Evolutionary conservation across 2,113 vertebrate genomes (phyloP).

Genomic region (Psophia crepitans): DNA sequence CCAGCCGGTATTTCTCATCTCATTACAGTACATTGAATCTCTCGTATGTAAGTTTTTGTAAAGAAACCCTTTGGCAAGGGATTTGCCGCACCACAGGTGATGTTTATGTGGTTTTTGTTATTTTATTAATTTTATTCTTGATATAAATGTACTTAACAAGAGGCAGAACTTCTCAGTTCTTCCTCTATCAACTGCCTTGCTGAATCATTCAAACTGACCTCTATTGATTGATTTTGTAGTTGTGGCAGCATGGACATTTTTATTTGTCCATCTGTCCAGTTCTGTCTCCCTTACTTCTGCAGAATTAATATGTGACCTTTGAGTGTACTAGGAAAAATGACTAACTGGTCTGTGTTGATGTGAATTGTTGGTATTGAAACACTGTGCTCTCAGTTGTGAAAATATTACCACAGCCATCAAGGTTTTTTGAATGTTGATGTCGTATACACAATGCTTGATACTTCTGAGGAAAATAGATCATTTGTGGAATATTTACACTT

Average conservation of each 20-base stretch:
- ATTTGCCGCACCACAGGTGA: background rate
- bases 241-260: background rate
- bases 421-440: background rate
- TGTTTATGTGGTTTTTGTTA: background rate
- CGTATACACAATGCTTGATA: background rate
- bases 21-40: background rate
- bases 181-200: background rate
- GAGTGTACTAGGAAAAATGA: background rate
- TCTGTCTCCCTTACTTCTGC: background rate
- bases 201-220: background rate
- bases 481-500: background rate
- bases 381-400: background rate
- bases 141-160: background rate
- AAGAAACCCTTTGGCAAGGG: background rate
- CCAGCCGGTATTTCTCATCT: background rate
- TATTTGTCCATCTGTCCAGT: background rate
- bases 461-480: background rate
- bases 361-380: background rate
- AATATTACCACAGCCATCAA: background rate
- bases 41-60: background rate
- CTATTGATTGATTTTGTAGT: background rate
- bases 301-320: background rate
- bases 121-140: background rate
- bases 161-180: background rate
- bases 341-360: background rate